phyloP scores from a whole-genome alignment of 2,113 vertebrate genomes.

The Ammospiza caudacuta region DNA sequence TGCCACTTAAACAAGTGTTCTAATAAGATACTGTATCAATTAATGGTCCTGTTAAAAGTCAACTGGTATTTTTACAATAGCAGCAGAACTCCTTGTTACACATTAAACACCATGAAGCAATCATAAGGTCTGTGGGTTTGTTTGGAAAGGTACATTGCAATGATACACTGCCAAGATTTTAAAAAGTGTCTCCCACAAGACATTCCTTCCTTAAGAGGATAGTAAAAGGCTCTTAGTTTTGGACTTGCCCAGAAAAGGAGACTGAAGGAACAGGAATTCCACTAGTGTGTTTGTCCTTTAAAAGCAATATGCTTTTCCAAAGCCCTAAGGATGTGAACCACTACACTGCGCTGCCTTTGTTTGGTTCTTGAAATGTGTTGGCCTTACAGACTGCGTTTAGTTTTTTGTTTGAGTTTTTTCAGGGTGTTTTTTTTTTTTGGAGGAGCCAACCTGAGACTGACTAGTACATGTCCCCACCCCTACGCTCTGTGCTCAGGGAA shows the following conservation, averaged over 20 bases:
- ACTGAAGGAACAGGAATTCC: not conserved
- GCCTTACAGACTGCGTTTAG: not conserved
- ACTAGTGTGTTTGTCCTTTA: not conserved
- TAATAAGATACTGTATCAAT: slow-evolving; percentile 68
- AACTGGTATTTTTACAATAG: slow-evolving; percentile 57
- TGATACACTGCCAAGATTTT: not conserved
- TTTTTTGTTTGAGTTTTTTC: not conserved
- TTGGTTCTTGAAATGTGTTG: not conserved
- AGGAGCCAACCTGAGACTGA: not conserved
- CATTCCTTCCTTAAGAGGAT: slow-evolving; percentile 9
- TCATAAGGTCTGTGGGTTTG: not conserved
- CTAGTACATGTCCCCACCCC: not conserved
- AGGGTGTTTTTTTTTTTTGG: not conserved
- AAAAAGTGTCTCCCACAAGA: not conserved
- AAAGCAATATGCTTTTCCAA: not conserved
- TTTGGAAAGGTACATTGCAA: slow-evolving; percentile 12
- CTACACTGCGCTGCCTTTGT: not conserved
- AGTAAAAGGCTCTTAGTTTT: not conserved
- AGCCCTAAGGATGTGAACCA: not conserved
- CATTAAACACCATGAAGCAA: not conserved
- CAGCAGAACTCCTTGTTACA: slow-evolving; percentile 12
- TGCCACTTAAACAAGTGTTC: slow-evolving; percentile 64
- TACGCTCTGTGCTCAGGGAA: not conserved
- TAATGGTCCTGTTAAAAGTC: slow-evolving; percentile 66
- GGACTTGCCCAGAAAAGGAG: not conserved